Base-by-base conservation (phyloP, 2,888 invertebrate genomes). In the Drosophila gaucha region DNA sequence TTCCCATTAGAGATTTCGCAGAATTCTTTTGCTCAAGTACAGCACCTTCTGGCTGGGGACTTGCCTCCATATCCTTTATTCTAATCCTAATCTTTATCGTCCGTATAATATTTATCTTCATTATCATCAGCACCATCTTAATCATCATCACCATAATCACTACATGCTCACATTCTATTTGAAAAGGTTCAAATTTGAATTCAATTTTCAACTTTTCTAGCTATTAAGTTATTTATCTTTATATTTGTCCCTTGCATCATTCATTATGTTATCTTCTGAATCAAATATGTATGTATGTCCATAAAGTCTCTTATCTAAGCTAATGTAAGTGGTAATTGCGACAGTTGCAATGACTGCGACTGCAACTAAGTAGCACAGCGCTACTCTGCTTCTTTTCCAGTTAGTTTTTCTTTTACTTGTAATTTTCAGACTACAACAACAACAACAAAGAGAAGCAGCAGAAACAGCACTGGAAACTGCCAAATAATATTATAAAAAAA, bases 401-500 rank as follows among this genome's bases (percentile, higher is more conserved):
- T 31, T 51, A 64, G 65, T 51, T 64, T 33, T 52, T 14, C 14
- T 20, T 33, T 54, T 64, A 33, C 64, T 47, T 26, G 20, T 35
- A 38, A 62, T 31, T 60, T 41, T 41, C 28, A 31, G 26, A 43
- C 47, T 47, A 31, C 33, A 58, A 31, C 18, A 33, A 28, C 49
- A 59, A 18, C 14, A 50, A 2, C 30, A 50, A 39, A 20, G 31
- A 6, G 22, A 9, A 24, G 38, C 36, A 54, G 35, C 12, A 35
- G 10, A 14, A 22, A 28, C 8, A 16, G 33, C 22, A 31, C 30
- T 44, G 28, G 36, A 24, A 28, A 18, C 67, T 44, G 39, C 33
- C 30, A 35, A 74, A 52, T 44, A 72, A 49, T n/a, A 54, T 18
- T 56, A 62, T 22, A 44, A 12, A 39, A 51, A 63, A 51, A 67